Percentiles rank a stretch among this genome's conserved stretches.
phyloP scores from a whole-genome alignment of 2,113 vertebrate genomes.

The Psilopsiagon aurifrons region DNA sequence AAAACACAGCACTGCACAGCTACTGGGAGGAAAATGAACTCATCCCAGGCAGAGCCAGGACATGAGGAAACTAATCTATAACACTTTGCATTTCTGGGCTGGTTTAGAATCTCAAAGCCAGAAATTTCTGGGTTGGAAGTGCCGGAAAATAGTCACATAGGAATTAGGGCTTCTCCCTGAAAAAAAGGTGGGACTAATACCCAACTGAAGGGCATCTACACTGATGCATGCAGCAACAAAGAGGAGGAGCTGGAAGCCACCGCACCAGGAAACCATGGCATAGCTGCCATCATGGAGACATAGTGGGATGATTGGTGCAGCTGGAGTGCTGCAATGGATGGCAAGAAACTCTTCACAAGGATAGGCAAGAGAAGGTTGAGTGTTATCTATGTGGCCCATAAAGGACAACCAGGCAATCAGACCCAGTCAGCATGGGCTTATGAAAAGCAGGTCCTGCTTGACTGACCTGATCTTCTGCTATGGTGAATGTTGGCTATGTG shows the following conservation, averaged over 20 bases:
- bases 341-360: not conserved
- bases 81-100: not conserved
- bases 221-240: not conserved
- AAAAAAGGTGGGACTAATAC: not conserved
- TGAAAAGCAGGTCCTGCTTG: not conserved
- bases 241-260: not conserved
- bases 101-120: not conserved
- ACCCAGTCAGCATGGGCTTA: not conserved
- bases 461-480: not conserved
- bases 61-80: not conserved
- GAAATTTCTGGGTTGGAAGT: not conserved
- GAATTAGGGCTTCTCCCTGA: not conserved
- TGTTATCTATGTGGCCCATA: not conserved
- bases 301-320: not conserved
- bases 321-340: not conserved
- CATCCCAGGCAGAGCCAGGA: not conserved
- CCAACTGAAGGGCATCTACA: not conserved
- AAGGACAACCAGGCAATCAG: not conserved
- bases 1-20: not conserved
- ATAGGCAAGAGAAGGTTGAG: not conserved
- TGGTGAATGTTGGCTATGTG: not conserved
- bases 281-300: not conserved
- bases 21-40: not conserved
- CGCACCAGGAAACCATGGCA: not conserved
- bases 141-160: not conserved